phyloP scores from a whole-genome alignment of 2,797 vertebrate genomes.

The Dendrocincla tyrannina region DNA sequence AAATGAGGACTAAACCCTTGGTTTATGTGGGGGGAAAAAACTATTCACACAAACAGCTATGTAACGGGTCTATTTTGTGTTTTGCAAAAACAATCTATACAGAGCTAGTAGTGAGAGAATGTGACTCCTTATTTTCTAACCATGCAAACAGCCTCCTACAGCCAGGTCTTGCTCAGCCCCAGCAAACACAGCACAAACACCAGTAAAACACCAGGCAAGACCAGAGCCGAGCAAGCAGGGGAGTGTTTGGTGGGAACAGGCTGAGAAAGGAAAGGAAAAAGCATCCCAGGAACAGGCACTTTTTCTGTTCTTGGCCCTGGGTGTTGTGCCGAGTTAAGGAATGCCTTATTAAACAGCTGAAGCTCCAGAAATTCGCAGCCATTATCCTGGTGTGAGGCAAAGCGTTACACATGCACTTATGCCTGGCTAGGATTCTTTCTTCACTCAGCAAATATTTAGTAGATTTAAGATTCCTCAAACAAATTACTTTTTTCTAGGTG shows the following conservation, averaged over 20 bases:
- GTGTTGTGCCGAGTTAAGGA: not conserved
- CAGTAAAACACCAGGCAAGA: not conserved
- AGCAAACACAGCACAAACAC: not conserved
- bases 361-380: not conserved
- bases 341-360: slow-evolving; percentile 1
- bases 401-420: not conserved
- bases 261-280: not conserved
- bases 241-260: not conserved
- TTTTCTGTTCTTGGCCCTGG: not conserved
- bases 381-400: not conserved
- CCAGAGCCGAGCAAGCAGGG: not conserved
- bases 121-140: not conserved
- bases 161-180: not conserved
- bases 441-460: not conserved
- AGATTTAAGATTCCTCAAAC: not conserved
- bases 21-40: not conserved
- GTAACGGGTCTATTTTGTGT: not conserved
- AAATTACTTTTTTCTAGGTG: not conserved
- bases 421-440: not conserved
- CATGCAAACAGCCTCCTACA: not conserved
- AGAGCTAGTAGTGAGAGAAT: not conserved
- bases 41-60: not conserved
- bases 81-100: not conserved
- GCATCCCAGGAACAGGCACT: not conserved
- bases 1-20: not conserved